A percentile compares a stretch with the other conserved stretches of the same genome.
Evolutionary conservation across 53 echinoderm and acorn worm species (phyloP).

Genomic region (Paracentrotus lividus): DNA sequence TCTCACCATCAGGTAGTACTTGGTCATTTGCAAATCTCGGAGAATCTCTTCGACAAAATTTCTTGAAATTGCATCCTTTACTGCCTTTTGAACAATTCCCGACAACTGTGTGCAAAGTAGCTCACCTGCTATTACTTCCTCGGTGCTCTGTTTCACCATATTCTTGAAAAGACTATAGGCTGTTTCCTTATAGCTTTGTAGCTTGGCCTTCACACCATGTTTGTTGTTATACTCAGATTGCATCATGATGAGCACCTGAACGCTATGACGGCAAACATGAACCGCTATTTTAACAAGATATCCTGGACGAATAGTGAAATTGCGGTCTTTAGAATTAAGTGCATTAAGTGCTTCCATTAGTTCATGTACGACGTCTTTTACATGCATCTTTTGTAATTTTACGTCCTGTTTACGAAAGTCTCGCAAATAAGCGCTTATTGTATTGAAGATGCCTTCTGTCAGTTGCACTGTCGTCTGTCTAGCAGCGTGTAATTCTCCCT

Average conservation of each 20-base stretch:
- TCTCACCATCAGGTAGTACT: not conserved
- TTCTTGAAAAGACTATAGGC: constrained; percentile 63
- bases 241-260: not conserved
- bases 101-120: not conserved
- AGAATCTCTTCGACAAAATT: not conserved
- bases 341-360: not conserved
- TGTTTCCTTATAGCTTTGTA: constrained; percentile 38
- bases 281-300: constrained; percentile 60
- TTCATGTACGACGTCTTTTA: not conserved
- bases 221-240: not conserved
- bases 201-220: constrained; percentile 58
- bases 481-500: not conserved
- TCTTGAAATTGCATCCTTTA: constrained; percentile 2
- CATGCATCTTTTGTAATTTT: not conserved
- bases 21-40: not conserved
- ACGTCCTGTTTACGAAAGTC: not conserved
- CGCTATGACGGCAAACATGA: constrained; percentile 60
- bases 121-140: constrained; percentile 66
- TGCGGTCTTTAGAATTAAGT: constrained; percentile 11
- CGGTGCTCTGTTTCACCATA: too few species aligned
- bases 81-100: constrained; percentile 9
- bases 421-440: not conserved
- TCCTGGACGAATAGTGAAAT: constrained; percentile 53
- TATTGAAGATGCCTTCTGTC: not conserved
- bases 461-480: not conserved